Percentiles rank a stretch among this genome's conserved stretches.
phyloP scores from a whole-genome alignment of 2,113 vertebrate genomes.

The Phylloscopus whistleri region DNA sequence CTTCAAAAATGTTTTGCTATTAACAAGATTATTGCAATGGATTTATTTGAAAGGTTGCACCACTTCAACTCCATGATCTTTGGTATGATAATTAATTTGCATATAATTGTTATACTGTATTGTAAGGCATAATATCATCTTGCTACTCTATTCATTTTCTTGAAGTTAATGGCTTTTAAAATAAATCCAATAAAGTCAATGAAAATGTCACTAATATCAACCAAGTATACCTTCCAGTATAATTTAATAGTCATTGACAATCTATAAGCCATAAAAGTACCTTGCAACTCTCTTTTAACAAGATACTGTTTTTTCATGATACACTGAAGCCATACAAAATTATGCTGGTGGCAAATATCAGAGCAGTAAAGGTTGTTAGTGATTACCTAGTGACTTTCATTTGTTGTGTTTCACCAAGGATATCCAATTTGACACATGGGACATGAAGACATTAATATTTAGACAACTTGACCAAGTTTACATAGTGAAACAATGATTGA shows the following conservation, averaged over 20 bases:
- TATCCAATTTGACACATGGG: background rate
- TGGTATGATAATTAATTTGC: conserved; percentile 65
- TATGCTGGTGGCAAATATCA: conserved; percentile 14
- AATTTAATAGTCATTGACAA: conserved; percentile 49
- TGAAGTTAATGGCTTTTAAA: conserved; percentile 68
- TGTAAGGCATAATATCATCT: conserved; percentile 33
- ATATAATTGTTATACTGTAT: conserved; percentile 70
- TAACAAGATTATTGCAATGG: conserved; percentile 59
- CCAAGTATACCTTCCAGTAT: conserved; percentile 35
- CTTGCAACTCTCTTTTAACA: conserved; percentile 38
- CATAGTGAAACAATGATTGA: background rate
- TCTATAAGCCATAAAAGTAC: conserved; percentile 55
- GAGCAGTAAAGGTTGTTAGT: background rate
- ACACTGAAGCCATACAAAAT: conserved; percentile 35
- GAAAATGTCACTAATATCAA: conserved; percentile 66
- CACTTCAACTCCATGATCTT: conserved; percentile 61
- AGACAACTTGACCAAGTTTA: background rate
- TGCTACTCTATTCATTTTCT: conserved; percentile 59
- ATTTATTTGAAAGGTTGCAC: conserved; percentile 59
- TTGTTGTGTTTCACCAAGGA: background rate
- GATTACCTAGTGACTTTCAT: background rate
- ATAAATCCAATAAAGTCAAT: conserved; percentile 67
- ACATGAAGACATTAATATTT: background rate
- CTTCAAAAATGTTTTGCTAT: conserved; percentile 51
- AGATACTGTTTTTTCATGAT: conserved; percentile 20